These are phyloP conservation scores for Rhinophrynus dorsalis DNA, from an alignment of 2,797 vertebrate species.

Conservation along the genomic window DNA sequence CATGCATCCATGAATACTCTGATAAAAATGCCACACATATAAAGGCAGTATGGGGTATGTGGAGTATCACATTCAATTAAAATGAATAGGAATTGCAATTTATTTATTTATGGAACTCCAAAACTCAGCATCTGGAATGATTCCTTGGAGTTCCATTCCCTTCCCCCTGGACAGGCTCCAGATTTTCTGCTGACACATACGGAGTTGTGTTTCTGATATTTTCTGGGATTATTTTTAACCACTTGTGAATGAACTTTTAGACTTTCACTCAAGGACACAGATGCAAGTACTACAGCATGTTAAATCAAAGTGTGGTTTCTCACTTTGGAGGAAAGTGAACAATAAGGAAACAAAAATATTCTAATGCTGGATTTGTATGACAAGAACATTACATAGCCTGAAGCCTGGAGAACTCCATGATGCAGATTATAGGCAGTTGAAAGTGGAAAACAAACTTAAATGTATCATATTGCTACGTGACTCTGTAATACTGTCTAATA, in stretches of 20 bases:
- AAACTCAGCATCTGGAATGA: conserved; percentile 9
- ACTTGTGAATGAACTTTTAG: conserved; percentile 29
- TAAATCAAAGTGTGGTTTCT: conserved; percentile 18
- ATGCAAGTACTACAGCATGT: not conserved
- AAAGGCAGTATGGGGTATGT: too few relatives aligned
- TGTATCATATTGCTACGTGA: too few relatives aligned
- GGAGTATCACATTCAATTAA: too few relatives aligned
- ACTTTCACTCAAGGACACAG: conserved; percentile 22
- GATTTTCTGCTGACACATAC: conserved; percentile 4
- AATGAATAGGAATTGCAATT: not conserved
- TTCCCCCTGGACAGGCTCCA: conserved; percentile 16
- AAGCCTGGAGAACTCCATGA: too few relatives aligned
- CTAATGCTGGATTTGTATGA: too few relatives aligned
- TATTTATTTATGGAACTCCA: conserved; percentile 13
- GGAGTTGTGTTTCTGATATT: conserved; percentile 15
- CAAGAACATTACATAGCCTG: too few relatives aligned
- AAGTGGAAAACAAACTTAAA: too few relatives aligned
- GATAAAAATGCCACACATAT: too few relatives aligned
- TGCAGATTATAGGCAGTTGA: too few relatives aligned
- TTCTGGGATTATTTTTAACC: conserved; percentile 18
- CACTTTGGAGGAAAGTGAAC: not conserved
- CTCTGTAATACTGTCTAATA: too few relatives aligned
- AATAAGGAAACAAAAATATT: too few relatives aligned
- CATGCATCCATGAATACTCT: too few relatives aligned
- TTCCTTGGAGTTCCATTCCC: conserved; percentile 16